Evolutionary conservation across 2,113 vertebrate species (phyloP).

Genomic region (Lophochroa leadbeateri): DNA sequence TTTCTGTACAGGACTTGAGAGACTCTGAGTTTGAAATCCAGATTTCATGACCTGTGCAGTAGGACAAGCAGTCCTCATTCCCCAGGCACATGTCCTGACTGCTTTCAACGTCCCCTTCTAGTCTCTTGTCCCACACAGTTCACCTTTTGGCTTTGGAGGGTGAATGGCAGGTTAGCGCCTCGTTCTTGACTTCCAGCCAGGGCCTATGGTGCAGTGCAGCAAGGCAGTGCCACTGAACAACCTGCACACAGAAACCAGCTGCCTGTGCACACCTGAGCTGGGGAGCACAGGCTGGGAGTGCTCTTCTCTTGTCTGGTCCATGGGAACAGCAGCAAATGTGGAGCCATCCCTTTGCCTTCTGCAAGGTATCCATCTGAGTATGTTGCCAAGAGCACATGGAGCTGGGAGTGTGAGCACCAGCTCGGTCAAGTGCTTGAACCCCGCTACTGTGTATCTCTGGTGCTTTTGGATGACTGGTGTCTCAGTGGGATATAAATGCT

Average conservation of each 20-base stretch:
- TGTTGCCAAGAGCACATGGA: neutral
- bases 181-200: rapidly evolving
- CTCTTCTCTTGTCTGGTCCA: neutral
- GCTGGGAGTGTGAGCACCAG: neutral
- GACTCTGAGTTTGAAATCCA: neutral
- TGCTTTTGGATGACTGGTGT: neutral
- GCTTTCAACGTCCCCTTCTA: neutral
- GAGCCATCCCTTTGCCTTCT: neutral
- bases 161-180: neutral
- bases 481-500: neutral
- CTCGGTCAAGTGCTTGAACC: rapidly evolving
- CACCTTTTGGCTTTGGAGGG: neutral
- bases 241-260: neutral
- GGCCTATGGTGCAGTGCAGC: neutral
- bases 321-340: neutral
- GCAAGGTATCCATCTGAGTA: neutral
- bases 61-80: neutral
- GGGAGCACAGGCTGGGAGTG: neutral
- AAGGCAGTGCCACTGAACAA: neutral
- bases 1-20: neutral
- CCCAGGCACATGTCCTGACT: rapidly evolving
- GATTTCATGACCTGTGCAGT: neutral
- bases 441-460: neutral
- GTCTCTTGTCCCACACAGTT: neutral
- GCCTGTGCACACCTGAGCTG: rapidly evolving